Evolutionary conservation across 2,113 vertebrate species (phyloP).

Genomic region (Prunella fulvescens): DNA sequence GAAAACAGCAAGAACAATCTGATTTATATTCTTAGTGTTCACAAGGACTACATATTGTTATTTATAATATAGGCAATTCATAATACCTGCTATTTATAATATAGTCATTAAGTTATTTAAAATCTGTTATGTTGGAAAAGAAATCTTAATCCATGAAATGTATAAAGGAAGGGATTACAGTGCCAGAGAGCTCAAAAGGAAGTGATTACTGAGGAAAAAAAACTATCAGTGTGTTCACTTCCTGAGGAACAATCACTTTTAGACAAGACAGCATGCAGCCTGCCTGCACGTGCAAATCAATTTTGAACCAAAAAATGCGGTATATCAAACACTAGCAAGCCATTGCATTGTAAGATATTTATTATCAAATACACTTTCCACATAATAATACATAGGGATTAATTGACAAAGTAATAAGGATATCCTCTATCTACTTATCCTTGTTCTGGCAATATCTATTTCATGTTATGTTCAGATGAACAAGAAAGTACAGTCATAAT

Average conservation of each 20-base stretch:
- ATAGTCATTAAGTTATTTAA: conserved; percentile 56
- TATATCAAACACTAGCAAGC: background rate
- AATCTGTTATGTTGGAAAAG: conserved; percentile 46
- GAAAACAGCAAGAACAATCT: conserved; percentile 42
- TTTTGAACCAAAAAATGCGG: background rate
- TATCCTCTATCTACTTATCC: background rate
- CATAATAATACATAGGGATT: background rate
- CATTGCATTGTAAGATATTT: background rate
- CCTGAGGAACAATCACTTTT: conserved; percentile 23
- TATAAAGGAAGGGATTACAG: conserved; percentile 46
- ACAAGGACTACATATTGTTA: conserved; percentile 19
- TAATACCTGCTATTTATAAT: background rate
- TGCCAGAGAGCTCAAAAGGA: conserved; percentile 44
- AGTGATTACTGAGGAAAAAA: conserved; percentile 17
- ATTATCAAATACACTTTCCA: background rate
- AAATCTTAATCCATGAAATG: conserved; percentile 58
- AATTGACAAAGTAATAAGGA: background rate
- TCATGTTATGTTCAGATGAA: conserved; percentile 31
- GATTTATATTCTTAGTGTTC: conserved; percentile 61
- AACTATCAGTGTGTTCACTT: background rate
- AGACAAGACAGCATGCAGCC: background rate
- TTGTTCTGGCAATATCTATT: conserved; percentile 25
- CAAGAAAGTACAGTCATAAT: conserved; percentile 13
- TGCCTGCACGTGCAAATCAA: background rate
- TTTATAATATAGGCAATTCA: conserved; percentile 59